Evolutionary conservation across 2,797 vertebrate species (phyloP), one percentile per base, ranked within the genome.

Genomic region (Moxostoma hubbsi): DNA sequence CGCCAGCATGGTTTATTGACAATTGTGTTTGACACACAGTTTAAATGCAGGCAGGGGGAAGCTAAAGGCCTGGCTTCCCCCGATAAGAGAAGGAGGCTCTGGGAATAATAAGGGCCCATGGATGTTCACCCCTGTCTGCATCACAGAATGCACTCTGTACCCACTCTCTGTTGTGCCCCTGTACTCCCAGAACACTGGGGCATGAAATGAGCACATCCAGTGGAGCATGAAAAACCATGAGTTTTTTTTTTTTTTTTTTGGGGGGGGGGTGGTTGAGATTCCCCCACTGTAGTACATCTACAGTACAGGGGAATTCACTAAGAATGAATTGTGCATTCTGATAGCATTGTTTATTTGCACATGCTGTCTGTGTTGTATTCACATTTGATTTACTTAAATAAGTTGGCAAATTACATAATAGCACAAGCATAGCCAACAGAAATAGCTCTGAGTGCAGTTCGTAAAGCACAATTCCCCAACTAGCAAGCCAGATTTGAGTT

Each of bases 51-150:
- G 47, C 50, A 58, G 62, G 13, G 13, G 62, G 57, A 67, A 81
- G 66, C 57, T 36, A 77, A 69, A 77, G 71, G 70, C 61, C 81
- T 83, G 81, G 62, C 46, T 9, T 49, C 16, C 46, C 8, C 73
- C 36, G 76, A 84, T 81, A 86, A 81, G 73, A 81, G 65, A 74
- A 36, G 61, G 49, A 77, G 71, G 64, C 79, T 83, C 71, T 62
- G 63, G 55, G 77, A 68, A 76, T 81, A 81, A 83, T 79, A 77
- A 82, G 51, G 58, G 43, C 54, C 74, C 24, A 57, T 55, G 67
- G 45, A 43, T 47, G 66, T 64, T 76, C 45, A 36, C 36, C 59
- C 55, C 54, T 75, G 36, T 63, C 67, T 75, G 13, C 46, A n/a
- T 51, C 9, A 18, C 50, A 66, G 66, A 80, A 77, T 69, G 43